Percentiles rank a stretch among this genome's conserved stretches.
phyloP scores from a whole-genome alignment of 1,140 invertebrate genomes.

The Hermetia illucens region DNA sequence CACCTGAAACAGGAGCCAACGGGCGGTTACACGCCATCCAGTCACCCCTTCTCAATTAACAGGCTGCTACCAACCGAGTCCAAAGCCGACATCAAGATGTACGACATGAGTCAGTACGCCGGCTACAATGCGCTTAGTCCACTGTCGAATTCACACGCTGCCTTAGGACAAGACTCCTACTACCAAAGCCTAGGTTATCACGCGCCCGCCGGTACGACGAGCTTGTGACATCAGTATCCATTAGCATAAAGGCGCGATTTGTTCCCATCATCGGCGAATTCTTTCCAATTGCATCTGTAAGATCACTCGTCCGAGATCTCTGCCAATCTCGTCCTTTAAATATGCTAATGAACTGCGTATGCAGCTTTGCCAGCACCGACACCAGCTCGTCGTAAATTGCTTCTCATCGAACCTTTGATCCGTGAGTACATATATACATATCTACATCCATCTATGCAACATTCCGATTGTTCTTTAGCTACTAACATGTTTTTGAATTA shows the following conservation, averaged over 20 bases:
- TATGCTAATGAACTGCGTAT: no score
- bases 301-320: no score
- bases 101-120: constrained; percentile 55
- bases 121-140: constrained; percentile 47
- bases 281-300: no score
- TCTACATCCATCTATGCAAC: no score
- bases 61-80: constrained; percentile 72
- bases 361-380: no score
- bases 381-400: no score
- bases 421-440: no score
- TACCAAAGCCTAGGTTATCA: constrained; percentile 68
- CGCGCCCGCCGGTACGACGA: constrained; percentile 45
- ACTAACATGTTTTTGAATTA: no score
- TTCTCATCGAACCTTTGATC: no score
- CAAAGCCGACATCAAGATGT: constrained; percentile 71
- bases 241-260: constrained; percentile 45
- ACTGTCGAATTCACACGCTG: constrained; percentile 44
- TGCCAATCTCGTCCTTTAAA: no score
- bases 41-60: constrained; percentile 88
- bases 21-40: constrained; percentile 58
- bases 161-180: constrained; percentile 56
- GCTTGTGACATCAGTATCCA: constrained; percentile 61
- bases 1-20: constrained; percentile 65
- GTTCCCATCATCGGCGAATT: no score
- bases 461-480: no score